These are phyloP conservation scores for Vultur gryphus DNA, from an alignment of 2,797 vertebrate genomes.

Conservation along the genomic window DNA sequence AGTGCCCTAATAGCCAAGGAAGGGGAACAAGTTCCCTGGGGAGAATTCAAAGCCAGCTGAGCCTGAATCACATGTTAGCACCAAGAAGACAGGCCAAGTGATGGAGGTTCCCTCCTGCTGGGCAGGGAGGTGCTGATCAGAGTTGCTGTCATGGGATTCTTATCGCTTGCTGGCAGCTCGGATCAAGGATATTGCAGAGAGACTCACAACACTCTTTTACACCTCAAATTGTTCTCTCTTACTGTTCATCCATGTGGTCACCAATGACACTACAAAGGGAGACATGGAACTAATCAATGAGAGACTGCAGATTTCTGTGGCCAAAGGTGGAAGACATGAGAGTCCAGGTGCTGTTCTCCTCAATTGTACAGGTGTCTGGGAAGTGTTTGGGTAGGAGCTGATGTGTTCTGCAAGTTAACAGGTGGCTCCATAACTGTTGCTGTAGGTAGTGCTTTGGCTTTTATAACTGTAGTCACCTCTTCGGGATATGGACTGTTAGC, in stretches of 20 bases:
- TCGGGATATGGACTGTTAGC: background rate
- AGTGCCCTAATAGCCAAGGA: background rate
- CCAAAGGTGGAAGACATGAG: background rate
- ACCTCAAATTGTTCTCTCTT: background rate
- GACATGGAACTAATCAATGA: background rate
- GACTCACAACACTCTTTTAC: fast-evolving
- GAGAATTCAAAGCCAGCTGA: background rate
- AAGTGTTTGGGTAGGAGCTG: background rate
- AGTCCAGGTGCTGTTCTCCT: background rate
- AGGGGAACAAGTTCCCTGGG: background rate
- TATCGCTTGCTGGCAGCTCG: background rate
- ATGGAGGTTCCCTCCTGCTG: background rate
- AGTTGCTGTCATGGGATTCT: background rate
- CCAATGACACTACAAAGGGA: background rate
- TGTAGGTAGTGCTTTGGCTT: background rate
- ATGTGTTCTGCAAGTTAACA: background rate
- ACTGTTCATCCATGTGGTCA: background rate
- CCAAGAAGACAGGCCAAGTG: background rate
- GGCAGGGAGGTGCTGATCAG: background rate
- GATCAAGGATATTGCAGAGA: background rate
- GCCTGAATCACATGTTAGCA: background rate
- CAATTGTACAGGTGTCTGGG: background rate
- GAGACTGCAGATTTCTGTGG: background rate
- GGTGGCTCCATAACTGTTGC: background rate
- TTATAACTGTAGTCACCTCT: background rate